Base-by-base conservation (phyloP, 2,888 invertebrate genomes). In the Dasypogon diadema region DNA sequence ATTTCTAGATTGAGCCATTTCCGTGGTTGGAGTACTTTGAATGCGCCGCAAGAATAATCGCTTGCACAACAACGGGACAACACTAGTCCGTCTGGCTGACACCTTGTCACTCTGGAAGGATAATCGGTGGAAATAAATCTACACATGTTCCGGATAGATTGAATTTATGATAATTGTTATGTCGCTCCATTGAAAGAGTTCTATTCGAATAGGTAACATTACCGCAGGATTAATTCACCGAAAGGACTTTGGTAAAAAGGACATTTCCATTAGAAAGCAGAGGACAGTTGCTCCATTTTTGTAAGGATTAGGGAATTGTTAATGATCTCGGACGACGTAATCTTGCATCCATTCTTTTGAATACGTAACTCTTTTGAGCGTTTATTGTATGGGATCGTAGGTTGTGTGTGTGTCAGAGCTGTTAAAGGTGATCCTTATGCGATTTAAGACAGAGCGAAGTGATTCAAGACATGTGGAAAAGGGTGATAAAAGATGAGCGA, bases 61-160 rank as follows among this genome's bases (percentile, higher is more conserved):
- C 63, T 70, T 70, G 70, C 70, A 70, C 70, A 70, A 70, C 70
- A 42, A 14, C 8, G 16, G 34, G 54, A 70, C 70, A 70, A 70
- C 48, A 3, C 10, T 42, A 12, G 12, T 12, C 8, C 12, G n/a
- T n/a, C 2, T 54, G n/a, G 26, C 18, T 16, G 70, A 70, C 70
- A 70, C 70, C 70, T 70, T 70, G 70, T 70, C 70, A 70, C 18
- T 70, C 54, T 30, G 8, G 12, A 30, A 34, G 70, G 70, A 70
- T 70, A 54, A 54, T 54, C 70, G 70, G 18, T 30, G 18, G 65
- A 65, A 42, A 48, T 46, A 65, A 65, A 48, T 65, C 65, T 65
- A 65, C 48, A 22, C 42, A 48, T 65, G 65, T 46, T 37, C 16
- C 16, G 48, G 16, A 22, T 34, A 46, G 24, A 12, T 48, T 10